A percentile compares a stretch with the other conserved stretches of the same genome.
Evolutionary conservation across 2,888 invertebrate species (phyloP).

Genomic region (Heliconius cydno): DNA sequence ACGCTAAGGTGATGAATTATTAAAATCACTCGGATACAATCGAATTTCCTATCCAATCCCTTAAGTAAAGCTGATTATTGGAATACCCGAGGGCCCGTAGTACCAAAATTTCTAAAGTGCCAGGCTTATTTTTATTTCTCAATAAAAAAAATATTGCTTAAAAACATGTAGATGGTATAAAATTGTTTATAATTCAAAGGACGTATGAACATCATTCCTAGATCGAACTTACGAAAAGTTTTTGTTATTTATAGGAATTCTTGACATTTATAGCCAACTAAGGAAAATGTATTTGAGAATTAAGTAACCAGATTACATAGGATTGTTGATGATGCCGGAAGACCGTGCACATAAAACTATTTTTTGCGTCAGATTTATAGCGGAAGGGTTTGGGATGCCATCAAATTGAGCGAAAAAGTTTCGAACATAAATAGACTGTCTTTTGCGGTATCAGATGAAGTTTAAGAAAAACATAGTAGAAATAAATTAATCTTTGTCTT

Average conservation of each 20-base stretch:
- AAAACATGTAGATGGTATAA: constrained; percentile 60
- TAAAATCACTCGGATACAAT: constrained; percentile 80
- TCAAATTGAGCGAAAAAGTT: constrained; percentile 57
- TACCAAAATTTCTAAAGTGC: constrained; percentile 75
- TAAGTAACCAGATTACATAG: constrained; percentile 73
- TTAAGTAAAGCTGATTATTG: constrained; percentile 82
- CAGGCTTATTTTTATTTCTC: constrained; percentile 66
- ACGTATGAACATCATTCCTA: constrained; percentile 22
- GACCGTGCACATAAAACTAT: constrained; percentile 69
- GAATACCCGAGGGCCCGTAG: constrained; percentile 69
- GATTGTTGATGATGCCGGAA: constrained; percentile 71
- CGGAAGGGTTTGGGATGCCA: constrained; percentile 64
- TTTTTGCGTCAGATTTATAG: constrained; percentile 71
- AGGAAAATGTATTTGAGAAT: constrained; percentile 74
- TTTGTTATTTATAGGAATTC: constrained; percentile 48
- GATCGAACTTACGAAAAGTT: constrained; percentile 62
- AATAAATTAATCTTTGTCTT: background rate
- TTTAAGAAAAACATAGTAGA: constrained; percentile 7
- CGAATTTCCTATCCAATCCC: constrained; percentile 79
- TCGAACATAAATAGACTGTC: constrained; percentile 49
- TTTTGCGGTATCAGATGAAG: constrained; percentile 25
- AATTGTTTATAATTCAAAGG: constrained; percentile 71
- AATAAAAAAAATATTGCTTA: constrained; percentile 69
- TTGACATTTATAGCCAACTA: constrained; percentile 73
- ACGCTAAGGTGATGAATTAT: constrained; percentile 70